Conservation (phyloP, 2,797 vertebrate genomes). For the Lycodopsis pacificus region DNA sequence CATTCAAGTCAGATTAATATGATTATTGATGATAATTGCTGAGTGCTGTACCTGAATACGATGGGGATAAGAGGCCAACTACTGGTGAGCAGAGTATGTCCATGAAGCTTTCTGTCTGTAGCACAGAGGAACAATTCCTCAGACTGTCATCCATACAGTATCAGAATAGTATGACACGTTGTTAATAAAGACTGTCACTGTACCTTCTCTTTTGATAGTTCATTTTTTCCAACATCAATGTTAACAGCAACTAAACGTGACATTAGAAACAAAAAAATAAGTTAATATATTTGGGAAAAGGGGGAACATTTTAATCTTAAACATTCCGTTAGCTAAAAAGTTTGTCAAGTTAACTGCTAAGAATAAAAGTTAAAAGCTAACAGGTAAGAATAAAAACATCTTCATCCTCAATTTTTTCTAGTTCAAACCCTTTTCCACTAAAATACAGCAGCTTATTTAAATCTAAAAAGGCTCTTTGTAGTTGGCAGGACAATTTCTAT, state of each 20-base stretch:
- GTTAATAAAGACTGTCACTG: background rate
- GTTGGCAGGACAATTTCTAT: background rate
- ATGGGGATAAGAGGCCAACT: constrained; percentile 24
- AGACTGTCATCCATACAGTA: background rate
- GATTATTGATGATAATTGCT: background rate
- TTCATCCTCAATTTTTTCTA: background rate
- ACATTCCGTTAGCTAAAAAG: background rate
- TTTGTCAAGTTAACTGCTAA: background rate
- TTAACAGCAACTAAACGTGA: constrained; percentile 48
- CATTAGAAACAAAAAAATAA: background rate
- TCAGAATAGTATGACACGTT: background rate
- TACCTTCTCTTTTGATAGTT: constrained; percentile 55
- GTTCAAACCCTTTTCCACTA: background rate
- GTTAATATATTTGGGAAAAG: background rate
- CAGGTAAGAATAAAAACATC: background rate
- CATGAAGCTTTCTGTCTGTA: constrained; percentile 63
- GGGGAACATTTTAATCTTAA: background rate
- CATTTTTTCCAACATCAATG: background rate
- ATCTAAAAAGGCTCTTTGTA: background rate
- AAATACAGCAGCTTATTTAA: background rate
- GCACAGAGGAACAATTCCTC: constrained; percentile 17
- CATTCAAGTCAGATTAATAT: background rate
- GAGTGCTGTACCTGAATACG: constrained; percentile 69
- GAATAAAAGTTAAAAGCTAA: background rate
- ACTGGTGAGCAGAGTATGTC: constrained; percentile 60